Evolutionary conservation across 2,113 vertebrate species (phyloP).

Genomic region (Physeter macrocephalus): DNA sequence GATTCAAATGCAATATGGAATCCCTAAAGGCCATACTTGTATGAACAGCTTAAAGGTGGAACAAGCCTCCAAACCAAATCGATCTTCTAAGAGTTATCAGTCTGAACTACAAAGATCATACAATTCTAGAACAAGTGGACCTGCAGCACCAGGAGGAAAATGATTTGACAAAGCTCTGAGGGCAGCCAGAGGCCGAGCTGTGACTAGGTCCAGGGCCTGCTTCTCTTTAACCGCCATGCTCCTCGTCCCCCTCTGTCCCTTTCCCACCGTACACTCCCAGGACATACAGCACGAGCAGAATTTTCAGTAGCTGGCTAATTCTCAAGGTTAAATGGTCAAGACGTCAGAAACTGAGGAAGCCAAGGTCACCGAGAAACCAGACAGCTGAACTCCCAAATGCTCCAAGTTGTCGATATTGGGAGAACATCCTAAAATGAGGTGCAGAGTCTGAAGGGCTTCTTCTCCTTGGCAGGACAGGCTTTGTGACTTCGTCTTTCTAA

Average conservation of each 20-base stretch:
- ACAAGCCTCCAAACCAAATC: background rate
- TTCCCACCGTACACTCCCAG: background rate
- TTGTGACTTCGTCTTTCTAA: background rate
- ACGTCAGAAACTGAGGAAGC: background rate
- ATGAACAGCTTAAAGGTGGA: background rate
- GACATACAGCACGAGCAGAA: background rate
- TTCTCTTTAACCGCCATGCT: background rate
- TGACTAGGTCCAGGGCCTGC: background rate
- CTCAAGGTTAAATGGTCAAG: background rate
- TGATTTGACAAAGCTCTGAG: background rate
- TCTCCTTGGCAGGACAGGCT: background rate
- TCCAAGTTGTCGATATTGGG: background rate
- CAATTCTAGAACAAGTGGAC: background rate
- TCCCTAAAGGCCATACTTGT: background rate
- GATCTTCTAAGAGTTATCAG: background rate
- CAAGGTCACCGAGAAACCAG: background rate
- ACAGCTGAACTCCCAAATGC: background rate
- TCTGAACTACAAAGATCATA: background rate
- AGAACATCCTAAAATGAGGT: background rate
- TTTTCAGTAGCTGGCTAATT: background rate
- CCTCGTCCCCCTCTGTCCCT: accelerated
- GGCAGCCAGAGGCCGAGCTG: background rate
- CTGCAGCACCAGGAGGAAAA: too few species aligned
- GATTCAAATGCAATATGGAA: background rate
- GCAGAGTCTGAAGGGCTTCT: background rate